Evolutionary conservation across 2,888 invertebrate genomes (phyloP), one percentile per base, ranked within the genome.

Genomic region (Noctua janthina): DNA sequence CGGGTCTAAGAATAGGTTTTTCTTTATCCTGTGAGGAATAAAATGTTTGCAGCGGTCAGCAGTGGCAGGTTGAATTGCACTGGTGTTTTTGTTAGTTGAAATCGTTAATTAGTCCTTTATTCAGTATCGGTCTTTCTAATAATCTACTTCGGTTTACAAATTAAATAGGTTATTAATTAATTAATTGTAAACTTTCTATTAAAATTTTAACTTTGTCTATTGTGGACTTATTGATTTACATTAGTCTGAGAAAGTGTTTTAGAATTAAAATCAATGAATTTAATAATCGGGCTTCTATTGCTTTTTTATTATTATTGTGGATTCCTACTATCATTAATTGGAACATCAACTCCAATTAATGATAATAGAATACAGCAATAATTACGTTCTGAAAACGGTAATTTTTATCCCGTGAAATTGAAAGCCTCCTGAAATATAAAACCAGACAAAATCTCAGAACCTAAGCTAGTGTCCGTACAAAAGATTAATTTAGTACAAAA

Each of bases 401-500:
- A 20, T 11, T 17, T 2, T 6, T 17, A 49, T 5, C 15, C 62
- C 15, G 29, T 49, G 17, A 17, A 43, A 62, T 62, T 29, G 29
- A 62, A 35, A 15, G 35, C 29, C 17, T 51, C 20, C 49, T 35
- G 4, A 7, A 35, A 23, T 70, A 43, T 43, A 81, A 13, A 10
- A 54, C n/a, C 2, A 54, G 43, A 5, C 13, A 15, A 17, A 66
- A 17, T 39, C n/a, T 20, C 35, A 29, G 39, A 66, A 23, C 59
- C 23, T 15, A 23, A 43, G 54, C 23, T 66, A 35, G 39, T 29
- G 6, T 64, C 39, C 17, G 46, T 72, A 79, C 67, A 75, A 82
- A 82, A 78, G 71, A 78, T 82, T 82, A 73, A 86, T 85, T 77
- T 35, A 51, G 49, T 56, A 74, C 64, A 76, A 86, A 70, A 76